A percentile compares a stretch with the other conserved stretches of the same genome.
phyloP scores from a whole-genome alignment of 2,888 invertebrate species.

The Trachelus troglodyta region DNA sequence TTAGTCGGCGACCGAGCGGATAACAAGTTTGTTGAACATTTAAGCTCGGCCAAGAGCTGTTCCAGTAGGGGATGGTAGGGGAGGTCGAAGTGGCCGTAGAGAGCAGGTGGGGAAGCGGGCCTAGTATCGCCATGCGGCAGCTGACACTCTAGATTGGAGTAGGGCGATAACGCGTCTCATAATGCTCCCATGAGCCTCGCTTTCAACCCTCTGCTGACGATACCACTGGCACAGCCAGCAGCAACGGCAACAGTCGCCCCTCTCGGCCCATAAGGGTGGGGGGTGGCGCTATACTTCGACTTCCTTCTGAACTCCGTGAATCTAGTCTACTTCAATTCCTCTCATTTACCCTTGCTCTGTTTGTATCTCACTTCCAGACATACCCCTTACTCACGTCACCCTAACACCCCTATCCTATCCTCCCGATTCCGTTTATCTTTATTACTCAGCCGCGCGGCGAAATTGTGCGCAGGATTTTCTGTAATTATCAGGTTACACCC shows the following conservation, averaged over 20 bases:
- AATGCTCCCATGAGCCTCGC: constrained; percentile 27
- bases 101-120: constrained; percentile 14
- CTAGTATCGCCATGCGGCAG: constrained; percentile 34
- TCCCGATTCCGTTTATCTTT: constrained; percentile 48
- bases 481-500: constrained; percentile 34
- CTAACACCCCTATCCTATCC: constrained; percentile 22
- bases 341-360: constrained; percentile 12
- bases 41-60: neutral
- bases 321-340: constrained; percentile 5
- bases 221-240: neutral
- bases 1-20: constrained; percentile 34
- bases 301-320: constrained; percentile 1
- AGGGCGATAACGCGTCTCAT: constrained; percentile 43
- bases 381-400: neutral
- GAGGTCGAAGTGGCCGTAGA: constrained; percentile 3
- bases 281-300: neutral
- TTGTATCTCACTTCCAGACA: neutral
- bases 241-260: neutral
- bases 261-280: neutral
- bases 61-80: neutral
- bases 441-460: constrained; percentile 37
- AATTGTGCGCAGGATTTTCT: constrained; percentile 18
- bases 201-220: constrained; percentile 11
- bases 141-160: constrained; percentile 40
- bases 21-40: constrained; percentile 34